Base-by-base conservation (phyloP, 2,113 vertebrate species). In the Cyanoliseus patagonus region DNA sequence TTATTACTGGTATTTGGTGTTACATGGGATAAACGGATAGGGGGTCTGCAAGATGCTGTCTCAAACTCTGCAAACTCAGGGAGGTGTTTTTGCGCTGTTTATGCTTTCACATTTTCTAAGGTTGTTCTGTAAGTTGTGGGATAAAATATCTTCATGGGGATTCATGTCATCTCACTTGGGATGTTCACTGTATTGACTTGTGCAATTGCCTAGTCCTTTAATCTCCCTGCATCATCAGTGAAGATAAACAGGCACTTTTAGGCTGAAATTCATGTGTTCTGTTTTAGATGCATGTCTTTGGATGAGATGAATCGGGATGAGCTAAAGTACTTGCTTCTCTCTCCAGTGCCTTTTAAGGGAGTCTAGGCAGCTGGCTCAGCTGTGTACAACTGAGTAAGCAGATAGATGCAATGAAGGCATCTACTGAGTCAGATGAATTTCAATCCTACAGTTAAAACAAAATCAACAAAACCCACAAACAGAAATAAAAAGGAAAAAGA, bases 291-390 rank as follows among this genome's bases (percentile, higher is more conserved):
- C 17, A 5, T 59, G 10, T 77, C 59, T 90, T 90, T 85, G 59
- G 67, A 63, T 51, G 37, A 72, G n/a, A 27, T 90, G 75, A 88
- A 73, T 85, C 19, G 20, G 72, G 19, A 52, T 35, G 49, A 85
- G 11, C 39, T 55, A 47, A 88, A 76, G 37, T 66, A 22, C 33
- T 83, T 25, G 9, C 28, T 88, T 87, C 39, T 83, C 52, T 82
- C 47, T 87, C 57, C 18, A 9, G 46, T 53, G 67, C 83, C 47
- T 90, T 83, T 92, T 88, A 92, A 95, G 51, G 37, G 31, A 49
- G 49, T 37, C 31, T 22, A n/a, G 42, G 49, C 88, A 94, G 67
- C 83, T 94, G 68, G 14, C 41, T 90, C 25, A 74, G 63, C 59
- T 90, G 18, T 52, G 7, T 47, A 13, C 44, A 64, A 23, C 79